These are phyloP conservation scores for Cantharis rustica DNA, from an alignment of 2,888 invertebrate species.

Conservation along the genomic window DNA sequence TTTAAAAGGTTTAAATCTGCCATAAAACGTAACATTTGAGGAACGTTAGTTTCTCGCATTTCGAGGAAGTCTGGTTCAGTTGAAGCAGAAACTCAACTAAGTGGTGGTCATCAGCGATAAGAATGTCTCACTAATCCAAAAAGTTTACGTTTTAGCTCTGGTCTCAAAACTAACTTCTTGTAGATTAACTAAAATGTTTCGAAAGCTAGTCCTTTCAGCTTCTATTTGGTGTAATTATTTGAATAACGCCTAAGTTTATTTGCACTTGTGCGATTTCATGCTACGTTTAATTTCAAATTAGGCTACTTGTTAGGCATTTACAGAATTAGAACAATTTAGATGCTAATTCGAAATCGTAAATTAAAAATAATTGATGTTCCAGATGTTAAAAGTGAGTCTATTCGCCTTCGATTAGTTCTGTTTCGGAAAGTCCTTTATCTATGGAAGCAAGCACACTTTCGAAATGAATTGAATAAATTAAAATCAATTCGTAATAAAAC, in stretches of 20 bases:
- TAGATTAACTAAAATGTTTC: slow-evolving; percentile 10
- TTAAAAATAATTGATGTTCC: slow-evolving; percentile 3
- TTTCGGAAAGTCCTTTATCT: not conserved
- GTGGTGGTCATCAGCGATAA: slow-evolving; percentile 28
- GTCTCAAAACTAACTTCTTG: slow-evolving; percentile 6
- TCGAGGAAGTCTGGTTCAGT: slow-evolving; percentile 23
- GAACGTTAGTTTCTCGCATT: slow-evolving; percentile 9
- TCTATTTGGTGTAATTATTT: slow-evolving; percentile 17
- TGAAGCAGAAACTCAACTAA: slow-evolving; percentile 19
- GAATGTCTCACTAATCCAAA: slow-evolving; percentile 18
- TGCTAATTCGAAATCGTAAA: not conserved
- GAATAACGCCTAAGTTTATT: slow-evolving; percentile 15
- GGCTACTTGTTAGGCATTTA: slow-evolving; percentile 12
- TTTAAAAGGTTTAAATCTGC: slow-evolving; percentile 7
- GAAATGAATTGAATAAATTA: not conserved
- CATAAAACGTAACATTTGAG: slow-evolving; percentile 4
- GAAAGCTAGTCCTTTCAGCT: slow-evolving; percentile 1
- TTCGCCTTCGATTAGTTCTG: not conserved
- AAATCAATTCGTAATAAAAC: not conserved
- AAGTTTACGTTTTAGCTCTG: slow-evolving; percentile 14
- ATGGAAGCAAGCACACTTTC: not conserved
- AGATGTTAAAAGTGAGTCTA: not conserved
- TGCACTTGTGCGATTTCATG: slow-evolving; percentile 22
- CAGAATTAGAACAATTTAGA: slow-evolving; percentile 2
- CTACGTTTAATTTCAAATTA: slow-evolving; percentile 19